phyloP scores from a whole-genome alignment of 1,140 invertebrate species.

The Sarcophaga peregrina region DNA sequence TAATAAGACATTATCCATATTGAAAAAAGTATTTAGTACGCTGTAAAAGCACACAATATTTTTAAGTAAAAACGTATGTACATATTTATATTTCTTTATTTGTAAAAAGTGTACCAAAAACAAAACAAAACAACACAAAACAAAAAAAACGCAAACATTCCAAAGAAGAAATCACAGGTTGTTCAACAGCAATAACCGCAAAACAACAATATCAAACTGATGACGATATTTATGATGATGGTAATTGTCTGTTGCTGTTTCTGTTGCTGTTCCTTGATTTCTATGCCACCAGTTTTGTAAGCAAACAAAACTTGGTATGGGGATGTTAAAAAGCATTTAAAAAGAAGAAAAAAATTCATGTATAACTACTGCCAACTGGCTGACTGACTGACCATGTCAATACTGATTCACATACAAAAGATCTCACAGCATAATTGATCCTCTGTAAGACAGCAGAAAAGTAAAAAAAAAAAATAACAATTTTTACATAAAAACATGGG shows the following conservation, averaged over 20 bases:
- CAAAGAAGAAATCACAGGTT: conserved; percentile 32
- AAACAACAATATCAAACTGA: background rate
- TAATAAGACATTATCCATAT: too few species aligned
- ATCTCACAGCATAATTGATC: conserved; percentile 16
- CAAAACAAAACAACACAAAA: background rate
- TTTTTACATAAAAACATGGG: background rate
- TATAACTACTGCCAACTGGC: background rate
- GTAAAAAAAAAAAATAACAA: background rate
- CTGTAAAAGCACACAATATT: too few species aligned
- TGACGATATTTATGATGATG: background rate
- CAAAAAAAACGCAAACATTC: conserved; percentile 29
- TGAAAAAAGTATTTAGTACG: too few species aligned
- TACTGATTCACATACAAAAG: background rate
- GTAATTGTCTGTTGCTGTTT: conserved; percentile 2
- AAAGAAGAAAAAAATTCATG: background rate
- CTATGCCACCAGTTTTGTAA: background rate
- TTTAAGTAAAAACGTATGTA: too few species aligned
- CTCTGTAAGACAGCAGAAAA: background rate
- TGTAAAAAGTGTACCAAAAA: background rate
- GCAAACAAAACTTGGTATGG: too few species aligned
- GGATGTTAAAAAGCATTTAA: background rate
- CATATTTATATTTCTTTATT: too few species aligned
- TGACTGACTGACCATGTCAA: background rate
- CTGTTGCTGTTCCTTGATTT: background rate
- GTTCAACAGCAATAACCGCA: background rate